Base-by-base conservation (phyloP, 2,888 invertebrate genomes). In the Pseudolycoriella hygida region DNA sequence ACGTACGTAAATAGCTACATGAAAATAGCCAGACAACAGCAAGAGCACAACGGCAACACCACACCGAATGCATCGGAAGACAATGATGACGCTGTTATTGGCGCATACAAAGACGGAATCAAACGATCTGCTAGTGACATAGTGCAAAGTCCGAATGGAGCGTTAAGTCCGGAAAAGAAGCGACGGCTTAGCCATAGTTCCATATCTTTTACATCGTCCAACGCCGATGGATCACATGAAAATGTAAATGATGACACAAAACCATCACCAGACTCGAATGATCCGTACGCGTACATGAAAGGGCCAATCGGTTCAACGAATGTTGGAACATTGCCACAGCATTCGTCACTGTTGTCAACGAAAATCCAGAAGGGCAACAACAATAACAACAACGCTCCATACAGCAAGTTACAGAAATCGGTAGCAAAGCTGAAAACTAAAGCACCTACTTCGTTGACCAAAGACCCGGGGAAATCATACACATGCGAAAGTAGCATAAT, bases 301-400 rank as follows among this genome's bases (percentile, higher is more conserved):
- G 50, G 50, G 10, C 51, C 57, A 34, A 69, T 75, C 50, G 79
- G 79, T 32, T 79, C 79, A n/a, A 78, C 77, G 43, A 78, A 79
- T 62, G 71, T 74, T 51, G 79, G 79, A 49, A 79, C 78, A 31
- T 69, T 78, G 52, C 66, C 65, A 43, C 61, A 57, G 20, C 51
- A 52, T 54, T 49, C 50, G 40, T 49, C 49, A 42, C 47, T 50
- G 19, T 51, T 46, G 37, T 44, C 52, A 37, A 47, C 51, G 31
- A 51, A 52, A 52, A 48, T 50, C 47, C 51, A 50, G 47, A 54
- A 54, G 46, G 48, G 49, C 12, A 47, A 50, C 37, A 50, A 44
- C 19, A 52, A 48, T 25, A 50, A 47, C 44, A 50, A 47, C 46
- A 47, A 42, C 38, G 38, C 43, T 39, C 30, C 38, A 17, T 40